Conservation (phyloP, 2,888 invertebrate genomes). For the Xestoiulus laeticollis region DNA sequence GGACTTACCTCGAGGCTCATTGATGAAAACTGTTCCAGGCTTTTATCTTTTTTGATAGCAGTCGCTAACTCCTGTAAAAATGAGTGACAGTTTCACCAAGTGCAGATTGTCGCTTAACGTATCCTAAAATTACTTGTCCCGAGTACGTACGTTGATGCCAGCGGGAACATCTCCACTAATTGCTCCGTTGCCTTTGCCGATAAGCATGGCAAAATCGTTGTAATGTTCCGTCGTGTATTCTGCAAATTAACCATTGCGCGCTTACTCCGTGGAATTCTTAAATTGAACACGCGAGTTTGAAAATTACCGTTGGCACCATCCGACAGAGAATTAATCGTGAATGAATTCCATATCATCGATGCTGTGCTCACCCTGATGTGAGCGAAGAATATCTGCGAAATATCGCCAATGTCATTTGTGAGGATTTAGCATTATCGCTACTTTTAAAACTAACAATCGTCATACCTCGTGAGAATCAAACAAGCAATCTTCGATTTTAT, state of each 20-base stretch:
- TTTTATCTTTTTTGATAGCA: conserved; percentile 45
- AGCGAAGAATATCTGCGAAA: not conserved
- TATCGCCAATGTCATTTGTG: not conserved
- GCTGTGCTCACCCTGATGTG: conserved; percentile 46
- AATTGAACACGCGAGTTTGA: not conserved
- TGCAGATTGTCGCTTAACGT: not conserved
- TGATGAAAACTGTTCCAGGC: not conserved
- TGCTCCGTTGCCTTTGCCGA: conserved; percentile 39
- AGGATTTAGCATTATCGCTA: not conserved
- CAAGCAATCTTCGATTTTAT: conserved; percentile 21
- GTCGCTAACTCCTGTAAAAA: conserved; percentile 44
- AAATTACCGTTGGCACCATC: not conserved
- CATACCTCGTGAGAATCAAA: conserved; percentile 14
- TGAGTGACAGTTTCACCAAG: not conserved
- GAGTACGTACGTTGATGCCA: not conserved
- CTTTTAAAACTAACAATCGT: not conserved
- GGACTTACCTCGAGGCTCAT: conserved; percentile 29
- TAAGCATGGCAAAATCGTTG: conserved; percentile 40
- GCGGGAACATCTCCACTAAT: conserved; percentile 46
- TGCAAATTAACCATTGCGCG: not conserved
- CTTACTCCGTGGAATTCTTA: not conserved
- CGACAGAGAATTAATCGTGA: not conserved
- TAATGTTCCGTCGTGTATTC: conserved; percentile 24
- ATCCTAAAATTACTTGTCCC: not conserved
- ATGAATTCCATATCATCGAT: conserved; percentile 46